Conservation (phyloP, 2,888 invertebrate species). For the Drosophila koepferae region DNA sequence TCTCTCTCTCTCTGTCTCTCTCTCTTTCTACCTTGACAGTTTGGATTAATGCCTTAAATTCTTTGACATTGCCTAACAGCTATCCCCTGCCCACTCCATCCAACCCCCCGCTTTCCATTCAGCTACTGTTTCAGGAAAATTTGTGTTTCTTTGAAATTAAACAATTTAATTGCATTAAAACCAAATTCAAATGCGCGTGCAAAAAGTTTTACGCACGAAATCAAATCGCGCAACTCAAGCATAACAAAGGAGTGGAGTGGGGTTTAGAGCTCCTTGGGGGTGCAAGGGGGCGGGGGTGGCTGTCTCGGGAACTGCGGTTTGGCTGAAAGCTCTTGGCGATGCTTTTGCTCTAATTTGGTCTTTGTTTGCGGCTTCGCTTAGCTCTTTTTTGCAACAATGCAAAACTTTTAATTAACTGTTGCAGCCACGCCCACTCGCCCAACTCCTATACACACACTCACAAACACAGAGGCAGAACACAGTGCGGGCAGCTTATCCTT, state of each 20-base stretch:
- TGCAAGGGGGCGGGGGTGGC: not conserved
- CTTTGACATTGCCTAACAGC: not conserved
- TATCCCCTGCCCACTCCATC: not conserved
- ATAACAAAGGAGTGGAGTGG: conserved; percentile 29
- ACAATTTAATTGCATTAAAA: conserved; percentile 78
- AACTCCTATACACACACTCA: not conserved
- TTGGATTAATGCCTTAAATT: conserved; percentile 4
- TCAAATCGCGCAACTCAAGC: conserved; percentile 74
- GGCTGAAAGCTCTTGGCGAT: conserved; percentile 6
- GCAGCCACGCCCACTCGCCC: conserved; percentile 28
- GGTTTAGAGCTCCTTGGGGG: not conserved
- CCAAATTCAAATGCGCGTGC: conserved; percentile 74
- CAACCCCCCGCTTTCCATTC: not conserved
- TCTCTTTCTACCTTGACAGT: not conserved
- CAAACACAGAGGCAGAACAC: not conserved
- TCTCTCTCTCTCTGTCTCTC: too few relatives aligned
- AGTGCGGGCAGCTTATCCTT: conserved; percentile 21
- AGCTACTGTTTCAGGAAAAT: not conserved
- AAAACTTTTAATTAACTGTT: conserved; percentile 81
- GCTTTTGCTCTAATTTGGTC: conserved; percentile 64
- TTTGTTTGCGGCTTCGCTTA: conserved; percentile 77
- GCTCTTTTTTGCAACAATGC: conserved; percentile 54
- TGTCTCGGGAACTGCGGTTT: not conserved
- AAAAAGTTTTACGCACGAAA: conserved; percentile 75
- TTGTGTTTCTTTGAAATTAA: conserved; percentile 76